Percentiles rank a stretch among this genome's conserved stretches.
phyloP scores from a whole-genome alignment of 2,797 vertebrate genomes.

The Coendou prehensilis region DNA sequence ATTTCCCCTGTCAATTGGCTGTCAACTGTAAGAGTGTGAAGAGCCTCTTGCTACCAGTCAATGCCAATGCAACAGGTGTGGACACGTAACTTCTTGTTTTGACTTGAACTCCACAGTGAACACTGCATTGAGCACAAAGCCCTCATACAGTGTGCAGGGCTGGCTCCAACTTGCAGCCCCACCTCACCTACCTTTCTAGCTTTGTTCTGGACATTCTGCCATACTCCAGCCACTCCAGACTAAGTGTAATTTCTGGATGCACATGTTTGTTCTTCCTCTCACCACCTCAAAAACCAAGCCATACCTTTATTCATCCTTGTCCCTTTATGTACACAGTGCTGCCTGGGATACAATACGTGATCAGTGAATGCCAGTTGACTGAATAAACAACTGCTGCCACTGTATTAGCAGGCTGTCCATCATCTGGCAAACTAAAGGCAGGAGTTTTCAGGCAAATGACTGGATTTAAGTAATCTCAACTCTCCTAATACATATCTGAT shows the following conservation, averaged over 20 bases:
- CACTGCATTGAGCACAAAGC: not conserved
- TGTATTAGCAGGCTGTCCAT: not conserved
- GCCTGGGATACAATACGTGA: not conserved
- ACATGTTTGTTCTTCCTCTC: not conserved
- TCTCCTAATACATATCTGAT: not conserved
- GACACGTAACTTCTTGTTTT: not conserved
- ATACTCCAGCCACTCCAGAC: not conserved
- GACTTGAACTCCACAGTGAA: not conserved
- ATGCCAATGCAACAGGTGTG: not conserved
- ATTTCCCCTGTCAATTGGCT: not conserved
- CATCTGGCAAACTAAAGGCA: not conserved
- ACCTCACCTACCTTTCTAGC: too few species aligned
- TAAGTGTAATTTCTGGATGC: not conserved
- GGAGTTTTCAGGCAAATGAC: not conserved
- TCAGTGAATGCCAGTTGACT: not conserved
- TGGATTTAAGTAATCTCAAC: not conserved
- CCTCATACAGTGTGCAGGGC: too few species aligned
- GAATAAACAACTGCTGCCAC: not conserved
- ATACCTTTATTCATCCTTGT: not conserved
- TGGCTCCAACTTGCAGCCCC: fast-evolving
- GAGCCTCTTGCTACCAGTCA: not conserved
- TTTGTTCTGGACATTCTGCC: not conserved
- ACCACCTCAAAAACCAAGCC: not conserved
- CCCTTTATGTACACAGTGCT: not conserved
- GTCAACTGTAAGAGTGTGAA: not conserved